Conservation (phyloP, 2,797 vertebrate genomes). For the Thamnophis elegans region DNA sequence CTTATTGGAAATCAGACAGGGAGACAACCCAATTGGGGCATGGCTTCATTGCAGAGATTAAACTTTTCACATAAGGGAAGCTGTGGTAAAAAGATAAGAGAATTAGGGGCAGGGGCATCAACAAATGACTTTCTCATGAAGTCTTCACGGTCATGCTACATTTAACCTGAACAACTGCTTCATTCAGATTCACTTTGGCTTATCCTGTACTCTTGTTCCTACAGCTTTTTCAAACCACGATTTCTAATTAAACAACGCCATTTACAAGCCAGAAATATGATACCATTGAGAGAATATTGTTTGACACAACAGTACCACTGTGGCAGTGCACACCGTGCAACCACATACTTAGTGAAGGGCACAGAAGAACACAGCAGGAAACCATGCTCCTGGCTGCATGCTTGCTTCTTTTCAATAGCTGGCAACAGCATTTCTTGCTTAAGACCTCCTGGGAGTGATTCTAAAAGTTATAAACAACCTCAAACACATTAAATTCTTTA, state of each 20-base stretch:
- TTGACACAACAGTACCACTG: not conserved
- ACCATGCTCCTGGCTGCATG: constrained; percentile 47
- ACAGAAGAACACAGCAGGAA: constrained; percentile 51
- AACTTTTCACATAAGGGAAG: not conserved
- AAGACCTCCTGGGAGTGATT: constrained; percentile 18
- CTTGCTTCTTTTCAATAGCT: constrained; percentile 60
- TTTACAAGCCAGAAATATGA: not conserved
- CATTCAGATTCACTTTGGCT: not conserved
- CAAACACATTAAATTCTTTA: not conserved
- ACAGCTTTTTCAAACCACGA: not conserved
- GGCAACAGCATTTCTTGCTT: constrained; percentile 49
- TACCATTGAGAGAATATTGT: not conserved
- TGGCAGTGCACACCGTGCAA: constrained; percentile 42
- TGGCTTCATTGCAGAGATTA: not conserved
- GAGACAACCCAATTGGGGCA: not conserved
- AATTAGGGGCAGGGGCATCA: not conserved
- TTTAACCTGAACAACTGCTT: not conserved
- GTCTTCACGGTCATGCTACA: not conserved
- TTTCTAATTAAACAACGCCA: not conserved
- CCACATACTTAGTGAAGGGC: constrained; percentile 25
- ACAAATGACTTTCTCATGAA: not conserved
- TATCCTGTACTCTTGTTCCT: not conserved
- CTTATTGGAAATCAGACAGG: not conserved
- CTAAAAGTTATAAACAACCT: constrained; percentile 5
- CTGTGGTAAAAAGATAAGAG: not conserved